phyloP scores from a whole-genome alignment of 2,797 vertebrate species.

The Rhabdophis nuchalis region DNA sequence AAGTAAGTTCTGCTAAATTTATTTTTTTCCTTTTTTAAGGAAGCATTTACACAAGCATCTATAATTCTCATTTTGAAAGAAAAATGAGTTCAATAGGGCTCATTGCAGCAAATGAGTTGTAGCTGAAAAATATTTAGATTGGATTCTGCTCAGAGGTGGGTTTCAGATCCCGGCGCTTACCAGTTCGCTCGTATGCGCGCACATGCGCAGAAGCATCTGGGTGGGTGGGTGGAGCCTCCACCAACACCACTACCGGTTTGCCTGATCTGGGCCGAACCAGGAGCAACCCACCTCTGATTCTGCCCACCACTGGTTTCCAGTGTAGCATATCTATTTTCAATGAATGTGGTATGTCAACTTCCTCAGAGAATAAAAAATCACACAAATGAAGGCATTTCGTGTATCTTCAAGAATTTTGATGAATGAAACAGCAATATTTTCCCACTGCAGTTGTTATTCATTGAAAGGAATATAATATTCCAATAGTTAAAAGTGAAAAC shows the following conservation, averaged over 20 bases:
- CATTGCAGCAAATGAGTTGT: not conserved
- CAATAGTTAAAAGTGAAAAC: constrained; percentile 26
- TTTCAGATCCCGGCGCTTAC: too few relatives aligned
- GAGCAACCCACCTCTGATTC: not conserved
- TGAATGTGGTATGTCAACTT: not conserved
- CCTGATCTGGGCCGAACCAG: too few relatives aligned
- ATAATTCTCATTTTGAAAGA: not conserved
- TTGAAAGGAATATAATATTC: not conserved
- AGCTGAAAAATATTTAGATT: not conserved
- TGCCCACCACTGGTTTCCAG: not conserved
- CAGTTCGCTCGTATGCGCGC: too few relatives aligned
- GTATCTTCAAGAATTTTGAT: not conserved
- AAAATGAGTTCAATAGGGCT: not conserved
- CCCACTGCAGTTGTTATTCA: not conserved
- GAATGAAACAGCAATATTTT: not conserved
- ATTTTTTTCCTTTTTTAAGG: not conserved
- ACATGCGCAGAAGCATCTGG: too few relatives aligned
- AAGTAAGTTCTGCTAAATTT: not conserved
- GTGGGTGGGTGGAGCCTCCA: too few relatives aligned
- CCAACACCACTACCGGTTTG: too few relatives aligned
- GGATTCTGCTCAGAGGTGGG: not conserved
- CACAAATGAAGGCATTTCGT: not conserved
- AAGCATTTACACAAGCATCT: not conserved
- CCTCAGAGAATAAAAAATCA: not conserved
- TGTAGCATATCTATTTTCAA: not conserved